A percentile compares a stretch with the other conserved stretches of the same genome.
Evolutionary conservation across 1,140 invertebrate genomes (phyloP).

Genomic region (Homarus americanus): DNA sequence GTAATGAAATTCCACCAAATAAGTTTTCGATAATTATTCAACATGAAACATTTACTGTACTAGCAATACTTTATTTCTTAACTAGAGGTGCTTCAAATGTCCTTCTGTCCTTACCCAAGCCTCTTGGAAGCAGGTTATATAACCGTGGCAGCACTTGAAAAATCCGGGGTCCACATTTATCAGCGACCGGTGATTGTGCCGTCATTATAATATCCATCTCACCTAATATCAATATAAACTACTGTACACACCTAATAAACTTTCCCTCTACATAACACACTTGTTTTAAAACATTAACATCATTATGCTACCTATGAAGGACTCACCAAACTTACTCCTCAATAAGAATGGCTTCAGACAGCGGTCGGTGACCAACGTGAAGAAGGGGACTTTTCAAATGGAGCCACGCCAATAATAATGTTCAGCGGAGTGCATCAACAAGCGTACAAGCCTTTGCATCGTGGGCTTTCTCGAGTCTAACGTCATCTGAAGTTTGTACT

Average conservation of each 20-base stretch:
- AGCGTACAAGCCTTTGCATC: not conserved
- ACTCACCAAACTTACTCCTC: not conserved
- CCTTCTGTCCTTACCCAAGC: not conserved
- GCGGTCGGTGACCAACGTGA: not conserved
- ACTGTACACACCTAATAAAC: not conserved
- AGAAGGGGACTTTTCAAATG: not conserved
- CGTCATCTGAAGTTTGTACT: conserved; percentile 34
- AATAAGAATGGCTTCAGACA: not conserved
- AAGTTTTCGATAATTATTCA: not conserved
- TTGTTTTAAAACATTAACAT: not conserved
- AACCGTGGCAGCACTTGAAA: not conserved
- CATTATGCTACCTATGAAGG: not conserved
- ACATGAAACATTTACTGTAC: not conserved
- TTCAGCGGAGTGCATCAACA: not conserved
- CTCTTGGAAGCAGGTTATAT: conserved; percentile 2
- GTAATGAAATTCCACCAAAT: not conserved
- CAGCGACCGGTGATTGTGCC: not conserved
- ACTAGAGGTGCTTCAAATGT: not conserved
- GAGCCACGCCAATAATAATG: not conserved
- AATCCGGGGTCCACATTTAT: not conserved
- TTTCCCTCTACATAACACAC: not conserved
- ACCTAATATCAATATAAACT: too few species aligned
- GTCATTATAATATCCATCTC: not conserved
- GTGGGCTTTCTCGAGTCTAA: conserved; percentile 19
- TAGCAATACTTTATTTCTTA: not conserved